Conservation (phyloP, 2,888 invertebrate species). For the Machimus atricapillus region DNA sequence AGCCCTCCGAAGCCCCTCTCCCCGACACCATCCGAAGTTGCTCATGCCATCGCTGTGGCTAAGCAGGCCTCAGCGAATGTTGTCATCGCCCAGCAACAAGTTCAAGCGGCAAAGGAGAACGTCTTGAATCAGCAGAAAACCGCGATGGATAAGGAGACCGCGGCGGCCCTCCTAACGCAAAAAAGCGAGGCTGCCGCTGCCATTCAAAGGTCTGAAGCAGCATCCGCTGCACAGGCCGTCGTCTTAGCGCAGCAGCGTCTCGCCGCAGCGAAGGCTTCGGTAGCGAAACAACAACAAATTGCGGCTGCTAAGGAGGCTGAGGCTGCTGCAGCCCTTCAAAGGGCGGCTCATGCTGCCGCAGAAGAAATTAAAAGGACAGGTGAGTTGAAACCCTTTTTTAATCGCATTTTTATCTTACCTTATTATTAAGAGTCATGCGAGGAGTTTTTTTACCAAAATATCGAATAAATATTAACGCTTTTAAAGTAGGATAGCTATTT, state of each 20-base stretch:
- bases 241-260: conserved; percentile 74
- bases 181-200: conserved; percentile 74
- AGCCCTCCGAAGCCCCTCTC: background rate
- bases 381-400: conserved; percentile 48
- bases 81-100: conserved; percentile 74
- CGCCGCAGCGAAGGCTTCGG: conserved; percentile 74
- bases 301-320: conserved; percentile 76
- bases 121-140: conserved; percentile 75
- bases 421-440: background rate
- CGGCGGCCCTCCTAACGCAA: conserved; percentile 70
- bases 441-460: background rate
- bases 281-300: conserved; percentile 74
- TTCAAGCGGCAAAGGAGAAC: conserved; percentile 75
- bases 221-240: conserved; percentile 71
- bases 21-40: conserved; percentile 71
- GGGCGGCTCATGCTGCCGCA: conserved; percentile 74
- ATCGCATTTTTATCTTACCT: background rate
- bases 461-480: background rate
- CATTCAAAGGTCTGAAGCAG: conserved; percentile 71
- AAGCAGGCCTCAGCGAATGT: conserved; percentile 77
- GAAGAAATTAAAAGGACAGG: conserved; percentile 73
- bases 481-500: no score
- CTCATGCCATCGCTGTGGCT: conserved; percentile 75
- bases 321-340: conserved; percentile 75
- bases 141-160: conserved; percentile 77